Percentiles rank a stretch among this genome's conserved stretches.
Evolutionary conservation across 1,140 invertebrate species (phyloP).

Genomic region (Vanessa tameamea): DNA sequence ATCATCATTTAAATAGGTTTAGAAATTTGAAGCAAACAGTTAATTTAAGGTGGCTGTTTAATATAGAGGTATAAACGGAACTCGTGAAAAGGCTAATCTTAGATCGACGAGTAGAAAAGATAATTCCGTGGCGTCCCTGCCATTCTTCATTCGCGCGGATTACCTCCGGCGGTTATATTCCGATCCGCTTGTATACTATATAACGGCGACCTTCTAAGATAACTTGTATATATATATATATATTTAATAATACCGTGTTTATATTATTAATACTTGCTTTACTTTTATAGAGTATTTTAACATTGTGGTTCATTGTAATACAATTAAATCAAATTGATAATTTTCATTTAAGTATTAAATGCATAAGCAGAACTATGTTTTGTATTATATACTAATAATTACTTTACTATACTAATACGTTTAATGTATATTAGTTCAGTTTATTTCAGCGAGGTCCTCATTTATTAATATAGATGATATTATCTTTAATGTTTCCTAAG

Average conservation of each 20-base stretch:
- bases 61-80: conserved; percentile 28
- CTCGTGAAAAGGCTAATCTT: conserved; percentile 34
- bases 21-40: neutral
- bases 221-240: neutral
- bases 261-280: neutral
- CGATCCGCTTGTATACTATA: neutral
- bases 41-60: conserved; percentile 18
- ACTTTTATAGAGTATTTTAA: too few species aligned
- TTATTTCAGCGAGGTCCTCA: too few species aligned
- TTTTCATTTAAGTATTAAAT: too few species aligned
- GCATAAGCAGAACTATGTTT: too few species aligned
- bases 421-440: too few species aligned
- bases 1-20: neutral
- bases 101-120: conserved; percentile 31
- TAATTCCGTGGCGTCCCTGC: conserved; percentile 28
- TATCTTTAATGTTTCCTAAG: too few species aligned
- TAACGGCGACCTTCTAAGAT: conserved; percentile 1
- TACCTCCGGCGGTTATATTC: conserved; percentile 28
- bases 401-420: too few species aligned
- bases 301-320: too few species aligned
- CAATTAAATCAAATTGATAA: too few species aligned
- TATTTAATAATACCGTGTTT: neutral
- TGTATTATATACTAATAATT: too few species aligned
- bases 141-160: conserved; percentile 36
- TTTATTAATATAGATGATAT: too few species aligned